A percentile compares a stretch with the other conserved stretches of the same genome.
Conservation (phyloP, 2,113 vertebrate species). For the Malurus cyaneus region DNA sequence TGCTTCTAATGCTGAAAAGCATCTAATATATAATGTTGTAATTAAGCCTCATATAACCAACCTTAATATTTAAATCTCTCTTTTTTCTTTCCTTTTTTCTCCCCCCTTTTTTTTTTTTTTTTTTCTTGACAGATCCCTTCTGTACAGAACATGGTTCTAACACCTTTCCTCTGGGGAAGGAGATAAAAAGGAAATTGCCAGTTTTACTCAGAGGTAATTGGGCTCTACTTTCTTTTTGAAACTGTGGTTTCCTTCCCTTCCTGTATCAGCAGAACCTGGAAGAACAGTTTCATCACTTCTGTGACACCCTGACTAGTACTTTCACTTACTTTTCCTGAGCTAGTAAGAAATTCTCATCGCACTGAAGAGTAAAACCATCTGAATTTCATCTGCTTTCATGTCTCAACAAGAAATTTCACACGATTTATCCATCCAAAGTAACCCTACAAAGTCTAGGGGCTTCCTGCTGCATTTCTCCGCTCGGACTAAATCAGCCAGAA, state of each 20-base stretch:
- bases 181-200: neutral
- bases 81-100: neutral
- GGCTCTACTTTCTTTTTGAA: neutral
- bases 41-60: neutral
- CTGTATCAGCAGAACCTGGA: neutral
- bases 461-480: neutral
- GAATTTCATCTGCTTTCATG: conserved; percentile 18
- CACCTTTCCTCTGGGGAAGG: neutral
- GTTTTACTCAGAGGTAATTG: neutral
- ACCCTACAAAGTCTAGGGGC: neutral
- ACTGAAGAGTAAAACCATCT: neutral
- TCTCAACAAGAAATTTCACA: neutral
- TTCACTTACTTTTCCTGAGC: neutral
- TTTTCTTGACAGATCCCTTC: neutral
- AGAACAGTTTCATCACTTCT: neutral
- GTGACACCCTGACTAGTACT: neutral
- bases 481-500: neutral
- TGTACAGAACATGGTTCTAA: neutral
- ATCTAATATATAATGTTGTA: neutral
- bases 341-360: neutral
- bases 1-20: neutral
- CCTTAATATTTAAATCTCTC: neutral
- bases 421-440: neutral
- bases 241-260: neutral
- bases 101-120: neutral